Base-by-base conservation (phyloP, 2,888 invertebrate genomes). In the Eupelmus urozonus region DNA sequence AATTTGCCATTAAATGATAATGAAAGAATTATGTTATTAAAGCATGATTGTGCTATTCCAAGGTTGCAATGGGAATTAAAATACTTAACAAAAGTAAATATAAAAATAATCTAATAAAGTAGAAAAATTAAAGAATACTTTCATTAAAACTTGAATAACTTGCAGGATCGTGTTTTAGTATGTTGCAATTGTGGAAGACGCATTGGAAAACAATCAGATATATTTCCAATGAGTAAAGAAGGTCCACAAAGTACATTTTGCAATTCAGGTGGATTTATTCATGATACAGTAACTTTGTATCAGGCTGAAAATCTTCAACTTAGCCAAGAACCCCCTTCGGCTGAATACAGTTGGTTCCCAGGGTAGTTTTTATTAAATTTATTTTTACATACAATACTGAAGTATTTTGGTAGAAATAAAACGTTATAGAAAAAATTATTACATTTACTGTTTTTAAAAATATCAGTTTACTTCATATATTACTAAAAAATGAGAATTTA, bases 331-430 rank as follows among this genome's bases (percentile, higher is more conserved):
- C 83, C 89, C 62, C 92, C 95, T 0, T 94, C 94, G 0, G 92
- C 92, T n/a, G 93, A 94, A 83, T 94, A 94, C 85, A 94, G 94
- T 81, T 96, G 96, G 96, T 96, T 96, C 89, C 96, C 96, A 5
- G 96, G 95, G 94, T 94, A 91, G 71, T 57, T 57, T 51, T 76
- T 23, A 70, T 71, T 16, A 65, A 42, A 59, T 77, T 53, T n/a
- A n/a, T n/a, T n/a, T n/a, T n/a, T n/a, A n/a, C n/a, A 51, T 55
- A 23, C 25, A 13, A 23, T 55, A 55, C 49, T 49, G n/a, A 16
- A 40, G 40, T 7, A 40, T 40, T 40, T 11, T 40, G 40, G 5
- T 40, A 40, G 5, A n/a, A n/a, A n/a, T n/a, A n/a, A n/a, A n/a
- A n/a, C n/a, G n/a, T n/a, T n/a, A n/a, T n/a, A n/a, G n/a, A n/a